Evolutionary conservation across 2,113 vertebrate genomes (phyloP).

Genomic region (Oriolus oriolus): DNA sequence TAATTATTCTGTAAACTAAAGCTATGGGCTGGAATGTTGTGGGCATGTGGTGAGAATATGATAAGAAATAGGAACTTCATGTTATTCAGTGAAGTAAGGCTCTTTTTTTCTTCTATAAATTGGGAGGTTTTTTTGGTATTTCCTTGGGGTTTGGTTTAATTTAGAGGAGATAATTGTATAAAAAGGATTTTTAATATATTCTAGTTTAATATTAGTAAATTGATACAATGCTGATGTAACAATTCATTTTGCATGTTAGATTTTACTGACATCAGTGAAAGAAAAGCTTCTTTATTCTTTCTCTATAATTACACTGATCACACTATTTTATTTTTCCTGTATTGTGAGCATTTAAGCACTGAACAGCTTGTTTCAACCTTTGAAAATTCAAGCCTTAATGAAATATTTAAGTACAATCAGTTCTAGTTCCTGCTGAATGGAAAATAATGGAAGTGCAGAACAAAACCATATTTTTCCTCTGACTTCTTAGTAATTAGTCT

Average conservation of each 20-base stretch:
- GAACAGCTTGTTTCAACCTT: conserved; percentile 28
- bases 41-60: background rate
- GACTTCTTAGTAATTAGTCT: background rate
- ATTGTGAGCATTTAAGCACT: background rate
- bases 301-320: conserved; percentile 53
- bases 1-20: conserved; percentile 4
- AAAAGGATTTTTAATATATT: background rate
- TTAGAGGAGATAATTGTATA: background rate
- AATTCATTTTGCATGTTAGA: background rate
- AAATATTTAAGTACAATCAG: conserved; percentile 1
- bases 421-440: background rate
- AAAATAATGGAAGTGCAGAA: background rate
- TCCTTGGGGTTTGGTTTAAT: background rate
- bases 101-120: background rate
- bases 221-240: background rate
- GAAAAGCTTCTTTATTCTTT: conserved; percentile 9
- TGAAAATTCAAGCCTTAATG: background rate
- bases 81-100: background rate
- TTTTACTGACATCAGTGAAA: conserved; percentile 33
- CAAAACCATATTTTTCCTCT: background rate
- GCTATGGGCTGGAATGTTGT: background rate
- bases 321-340: conserved; percentile 12
- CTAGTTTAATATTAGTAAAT: background rate
- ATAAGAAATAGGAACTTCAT: background rate
- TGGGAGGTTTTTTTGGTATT: accelerated